Percentiles rank a stretch among this genome's conserved stretches.
Evolutionary conservation across 2,888 invertebrate genomes (phyloP).

Genomic region (Gortyna flavago): DNA sequence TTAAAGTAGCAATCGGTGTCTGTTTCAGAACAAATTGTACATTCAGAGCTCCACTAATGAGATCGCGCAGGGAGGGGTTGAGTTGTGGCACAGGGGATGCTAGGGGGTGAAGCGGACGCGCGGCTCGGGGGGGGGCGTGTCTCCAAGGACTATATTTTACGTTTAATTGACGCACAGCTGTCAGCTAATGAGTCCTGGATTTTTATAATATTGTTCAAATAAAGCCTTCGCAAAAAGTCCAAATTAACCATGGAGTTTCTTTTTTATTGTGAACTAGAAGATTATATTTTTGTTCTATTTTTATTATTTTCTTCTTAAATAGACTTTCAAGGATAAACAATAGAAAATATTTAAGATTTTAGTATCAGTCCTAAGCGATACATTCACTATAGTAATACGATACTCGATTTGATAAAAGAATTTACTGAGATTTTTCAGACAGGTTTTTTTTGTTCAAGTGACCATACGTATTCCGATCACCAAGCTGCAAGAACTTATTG

Average conservation of each 20-base stretch:
- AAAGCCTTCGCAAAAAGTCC: slow-evolving; percentile 60
- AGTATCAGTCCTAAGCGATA: neutral
- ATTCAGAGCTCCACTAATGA: slow-evolving; percentile 87
- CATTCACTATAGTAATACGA: neutral
- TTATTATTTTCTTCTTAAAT: slow-evolving; percentile 1
- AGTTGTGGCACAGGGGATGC: slow-evolving; percentile 73
- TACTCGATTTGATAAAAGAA: neutral
- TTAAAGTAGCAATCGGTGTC: slow-evolving; percentile 86
- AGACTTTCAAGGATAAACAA: neutral
- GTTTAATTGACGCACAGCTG: slow-evolving; percentile 89
- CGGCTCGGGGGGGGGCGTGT: slow-evolving; percentile 69
- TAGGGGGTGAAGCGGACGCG: slow-evolving; percentile 66
- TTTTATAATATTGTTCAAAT: slow-evolving; percentile 79
- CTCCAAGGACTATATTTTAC: slow-evolving; percentile 88
- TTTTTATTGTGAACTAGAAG: slow-evolving; percentile 30
- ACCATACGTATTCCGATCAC: neutral
- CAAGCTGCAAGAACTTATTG: neutral
- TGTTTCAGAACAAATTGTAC: slow-evolving; percentile 88
- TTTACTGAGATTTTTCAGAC: neutral
- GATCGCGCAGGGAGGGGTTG: slow-evolving; percentile 80
- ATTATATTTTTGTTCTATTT: slow-evolving; percentile 30
- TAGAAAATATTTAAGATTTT: neutral
- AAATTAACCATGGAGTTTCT: slow-evolving; percentile 42
- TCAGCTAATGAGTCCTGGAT: slow-evolving; percentile 87
- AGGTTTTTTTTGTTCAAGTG: neutral